Percentiles rank a stretch among this genome's conserved stretches.
Evolutionary conservation across 2,888 invertebrate genomes (phyloP).

Genomic region (Ichneumoninae sp.): DNA sequence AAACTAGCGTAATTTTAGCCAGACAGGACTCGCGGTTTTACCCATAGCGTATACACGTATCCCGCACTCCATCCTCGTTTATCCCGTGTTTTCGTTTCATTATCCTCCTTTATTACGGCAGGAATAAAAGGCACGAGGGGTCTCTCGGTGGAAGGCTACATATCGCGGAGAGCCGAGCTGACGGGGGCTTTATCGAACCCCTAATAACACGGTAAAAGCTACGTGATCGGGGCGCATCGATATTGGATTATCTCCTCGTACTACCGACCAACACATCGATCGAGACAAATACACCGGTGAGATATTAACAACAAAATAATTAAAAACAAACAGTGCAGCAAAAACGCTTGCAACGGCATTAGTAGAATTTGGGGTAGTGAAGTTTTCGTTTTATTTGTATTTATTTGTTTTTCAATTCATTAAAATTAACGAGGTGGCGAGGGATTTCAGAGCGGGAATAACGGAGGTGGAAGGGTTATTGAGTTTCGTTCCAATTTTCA

Average conservation of each 20-base stretch:
- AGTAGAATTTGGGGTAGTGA: not conserved
- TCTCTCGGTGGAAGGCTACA: not conserved
- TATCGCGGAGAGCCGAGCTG: not conserved
- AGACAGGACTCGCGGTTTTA: slow-evolving; percentile 38
- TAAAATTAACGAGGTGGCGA: not conserved
- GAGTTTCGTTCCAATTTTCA: not conserved
- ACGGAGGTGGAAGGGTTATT: not conserved
- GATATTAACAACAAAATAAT: slow-evolving; percentile 29
- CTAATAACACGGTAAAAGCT: slow-evolving; percentile 74
- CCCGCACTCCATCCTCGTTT: slow-evolving; percentile 33
- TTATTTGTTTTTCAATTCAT: not conserved
- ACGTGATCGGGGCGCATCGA: slow-evolving; percentile 29
- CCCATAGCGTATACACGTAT: slow-evolving; percentile 21
- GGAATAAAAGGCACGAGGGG: slow-evolving; percentile 45
- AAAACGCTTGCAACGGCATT: not conserved
- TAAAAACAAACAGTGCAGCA: slow-evolving; percentile 8
- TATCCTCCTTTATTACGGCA: slow-evolving; percentile 67
- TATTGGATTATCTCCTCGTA: slow-evolving; percentile 38
- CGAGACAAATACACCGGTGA: not conserved
- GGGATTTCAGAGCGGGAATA: too few relatives aligned
- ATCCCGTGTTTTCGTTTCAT: slow-evolving; percentile 81
- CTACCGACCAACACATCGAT: slow-evolving; percentile 4
- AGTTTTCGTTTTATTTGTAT: not conserved
- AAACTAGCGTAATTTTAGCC: slow-evolving; percentile 77
- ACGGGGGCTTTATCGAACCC: slow-evolving; percentile 71